Conservation (phyloP, 2,113 vertebrate species). For the Pongo pygmaeus region DNA sequence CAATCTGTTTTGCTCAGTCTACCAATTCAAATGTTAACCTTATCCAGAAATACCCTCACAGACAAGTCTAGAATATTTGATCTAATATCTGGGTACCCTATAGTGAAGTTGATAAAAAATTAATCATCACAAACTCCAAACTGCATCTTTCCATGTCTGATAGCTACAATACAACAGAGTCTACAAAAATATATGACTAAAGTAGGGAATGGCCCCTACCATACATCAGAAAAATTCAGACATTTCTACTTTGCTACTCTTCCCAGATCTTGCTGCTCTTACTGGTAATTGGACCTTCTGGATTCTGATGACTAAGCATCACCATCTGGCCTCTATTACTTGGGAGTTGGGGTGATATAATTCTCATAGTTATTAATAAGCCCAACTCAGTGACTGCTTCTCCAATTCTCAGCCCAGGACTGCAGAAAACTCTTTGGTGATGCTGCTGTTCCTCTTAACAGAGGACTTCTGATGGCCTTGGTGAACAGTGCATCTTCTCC, state of each 20-base stretch:
- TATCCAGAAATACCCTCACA: neutral
- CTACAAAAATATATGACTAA: neutral
- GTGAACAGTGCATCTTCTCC: neutral
- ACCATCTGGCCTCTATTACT: neutral
- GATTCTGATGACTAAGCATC: neutral
- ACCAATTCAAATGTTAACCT: neutral
- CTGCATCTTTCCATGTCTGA: neutral
- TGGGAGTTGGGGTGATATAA: neutral
- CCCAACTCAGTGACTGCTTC: neutral
- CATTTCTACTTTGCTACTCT: neutral
- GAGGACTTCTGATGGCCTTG: neutral
- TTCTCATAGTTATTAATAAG: neutral
- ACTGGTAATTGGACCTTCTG: neutral
- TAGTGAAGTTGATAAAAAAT: neutral
- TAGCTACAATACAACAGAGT: neutral
- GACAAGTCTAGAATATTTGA: neutral
- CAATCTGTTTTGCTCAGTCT: neutral
- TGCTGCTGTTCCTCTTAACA: neutral
- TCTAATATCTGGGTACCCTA: neutral
- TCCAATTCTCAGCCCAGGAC: neutral
- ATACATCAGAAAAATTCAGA: neutral
- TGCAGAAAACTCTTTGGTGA: neutral
- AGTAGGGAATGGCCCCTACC: neutral
- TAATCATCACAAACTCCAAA: neutral
- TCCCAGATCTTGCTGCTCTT: slow-evolving; percentile 14